Base-by-base conservation (phyloP, 2,113 vertebrate genomes). In the Plestiodon gilberti region DNA sequence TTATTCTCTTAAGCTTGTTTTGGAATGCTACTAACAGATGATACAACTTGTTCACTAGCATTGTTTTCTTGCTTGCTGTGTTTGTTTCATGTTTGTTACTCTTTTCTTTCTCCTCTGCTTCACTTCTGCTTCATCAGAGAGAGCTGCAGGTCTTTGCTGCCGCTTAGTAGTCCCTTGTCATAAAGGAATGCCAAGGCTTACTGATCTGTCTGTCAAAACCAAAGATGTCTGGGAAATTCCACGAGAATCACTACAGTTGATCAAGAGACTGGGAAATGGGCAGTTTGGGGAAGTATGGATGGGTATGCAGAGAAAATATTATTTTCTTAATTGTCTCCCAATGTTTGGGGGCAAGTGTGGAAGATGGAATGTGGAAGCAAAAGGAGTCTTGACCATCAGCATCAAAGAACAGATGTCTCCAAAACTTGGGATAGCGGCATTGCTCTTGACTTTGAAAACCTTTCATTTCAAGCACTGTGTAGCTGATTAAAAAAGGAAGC, bases 241-340 rank as follows among this genome's bases (percentile, higher is more conserved):
- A 88, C 97, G 98, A 95, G 98, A 99, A 96, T 99, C 98, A 80
- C 97, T 99, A 94, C 98, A 98, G 96, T 97, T 99, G 95, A 98
- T 99, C 97, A 99, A 99, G 97, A 98, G 98, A 94, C 98, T 99
- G 88, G 98, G 98, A 94, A 98, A 99, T 94, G 98, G 98, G 97
- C 98, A 99, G 97, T 99, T 99, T 97, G 99, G 98, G 98, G 98
- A 99, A 98, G 98, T 99, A 96, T 99, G 98, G 98, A 99, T 99
- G 98, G 99, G 98, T 99, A 99, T 94, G 98, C 96, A 95, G 93
- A 93, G 93, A 94, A 93, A 95, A 95, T 91, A 84, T 93, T 55
- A 82, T 64, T 74, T 81, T 93, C 89, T 92, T 92, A 91, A 75
- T 95, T 93, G 91, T 73, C 89, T 92, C 62, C 88, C 87, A 52